Evolutionary conservation across 2,888 invertebrate species (phyloP).

Genomic region (Agonopterix arenella): DNA sequence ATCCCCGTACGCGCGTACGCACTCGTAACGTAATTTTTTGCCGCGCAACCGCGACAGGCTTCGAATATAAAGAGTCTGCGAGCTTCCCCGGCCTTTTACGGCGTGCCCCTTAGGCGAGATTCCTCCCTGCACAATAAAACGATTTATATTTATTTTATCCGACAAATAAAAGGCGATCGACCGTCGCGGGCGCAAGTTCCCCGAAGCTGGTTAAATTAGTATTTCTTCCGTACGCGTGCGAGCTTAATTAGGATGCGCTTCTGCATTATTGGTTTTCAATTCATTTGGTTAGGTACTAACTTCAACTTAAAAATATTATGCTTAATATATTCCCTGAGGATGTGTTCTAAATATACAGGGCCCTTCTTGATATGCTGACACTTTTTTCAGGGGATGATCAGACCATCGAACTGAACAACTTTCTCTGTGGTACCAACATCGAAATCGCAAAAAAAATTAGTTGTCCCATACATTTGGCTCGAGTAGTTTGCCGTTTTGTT

Average conservation of each 20-base stretch:
- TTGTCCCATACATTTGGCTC: no score
- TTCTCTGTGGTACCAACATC: no score
- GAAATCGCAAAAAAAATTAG: no score
- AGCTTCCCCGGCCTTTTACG: slow-evolving; percentile 64
- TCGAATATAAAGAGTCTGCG: slow-evolving; percentile 53
- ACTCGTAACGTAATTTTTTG: slow-evolving; percentile 69
- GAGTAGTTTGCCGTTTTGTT: no score
- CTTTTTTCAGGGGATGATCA: no score
- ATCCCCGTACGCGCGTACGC: slow-evolving; percentile 57
- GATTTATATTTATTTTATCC: slow-evolving; percentile 67
- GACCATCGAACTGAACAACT: no score
- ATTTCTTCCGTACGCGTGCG: slow-evolving; percentile 42
- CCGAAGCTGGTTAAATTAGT: slow-evolving; percentile 51
- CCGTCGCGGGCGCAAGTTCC: slow-evolving; percentile 23
- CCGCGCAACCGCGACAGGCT: slow-evolving; percentile 35
- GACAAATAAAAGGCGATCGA: slow-evolving; percentile 40
- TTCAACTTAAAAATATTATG: no score
- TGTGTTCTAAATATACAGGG: no score
- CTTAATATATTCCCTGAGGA: no score
- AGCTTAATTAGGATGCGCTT: slow-evolving; percentile 17
- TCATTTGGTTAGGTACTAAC: no score
- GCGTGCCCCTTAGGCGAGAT: slow-evolving; percentile 60
- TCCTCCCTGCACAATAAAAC: slow-evolving; percentile 60
- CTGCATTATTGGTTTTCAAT: background rate
- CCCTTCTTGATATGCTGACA: no score